A percentile compares a stretch with the other conserved stretches of the same genome.
Evolutionary conservation across 2,797 vertebrate genomes (phyloP).

Genomic region (Sebastes melanostomus): DNA sequence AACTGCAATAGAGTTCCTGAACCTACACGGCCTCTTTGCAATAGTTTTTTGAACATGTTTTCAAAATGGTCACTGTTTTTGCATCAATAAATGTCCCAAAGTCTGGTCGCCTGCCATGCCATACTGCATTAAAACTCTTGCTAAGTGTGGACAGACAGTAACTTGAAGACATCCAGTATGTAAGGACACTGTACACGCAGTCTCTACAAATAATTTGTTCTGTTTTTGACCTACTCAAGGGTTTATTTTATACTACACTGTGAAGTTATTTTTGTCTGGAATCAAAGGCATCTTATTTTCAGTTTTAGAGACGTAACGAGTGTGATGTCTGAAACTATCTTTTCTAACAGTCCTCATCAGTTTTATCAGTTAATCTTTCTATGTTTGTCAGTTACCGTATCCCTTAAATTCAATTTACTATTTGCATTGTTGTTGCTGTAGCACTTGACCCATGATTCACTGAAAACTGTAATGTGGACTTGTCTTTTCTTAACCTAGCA

Average conservation of each 20-base stretch:
- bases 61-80: conserved; percentile 30
- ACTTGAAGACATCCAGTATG: conserved; percentile 52
- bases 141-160: conserved; percentile 29
- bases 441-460: conserved; percentile 58
- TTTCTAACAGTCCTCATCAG: conserved; percentile 9
- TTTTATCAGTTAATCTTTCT: conserved; percentile 44
- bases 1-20: conserved; percentile 52
- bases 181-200: conserved; percentile 51
- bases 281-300: conserved; percentile 57
- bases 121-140: conserved; percentile 12
- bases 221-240: conserved; percentile 24
- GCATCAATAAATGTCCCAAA: conserved; percentile 33
- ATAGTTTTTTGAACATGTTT: conserved; percentile 38
- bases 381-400: conserved; percentile 37
- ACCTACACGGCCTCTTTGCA: conserved; percentile 52
- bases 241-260: conserved; percentile 71
- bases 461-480: conserved; percentile 60
- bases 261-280: conserved; percentile 72
- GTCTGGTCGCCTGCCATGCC: conserved; percentile 28
- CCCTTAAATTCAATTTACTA: conserved; percentile 35
- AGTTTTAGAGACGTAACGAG: conserved; percentile 27
- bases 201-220: conserved; percentile 23
- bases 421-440: conserved; percentile 59
- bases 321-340: conserved; percentile 38
- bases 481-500: conserved; percentile 61